A percentile compares a stretch with the other conserved stretches of the same genome.
These are phyloP conservation scores for Columbina picui DNA, from an alignment of 2,113 vertebrate species.

Conservation along the genomic window DNA sequence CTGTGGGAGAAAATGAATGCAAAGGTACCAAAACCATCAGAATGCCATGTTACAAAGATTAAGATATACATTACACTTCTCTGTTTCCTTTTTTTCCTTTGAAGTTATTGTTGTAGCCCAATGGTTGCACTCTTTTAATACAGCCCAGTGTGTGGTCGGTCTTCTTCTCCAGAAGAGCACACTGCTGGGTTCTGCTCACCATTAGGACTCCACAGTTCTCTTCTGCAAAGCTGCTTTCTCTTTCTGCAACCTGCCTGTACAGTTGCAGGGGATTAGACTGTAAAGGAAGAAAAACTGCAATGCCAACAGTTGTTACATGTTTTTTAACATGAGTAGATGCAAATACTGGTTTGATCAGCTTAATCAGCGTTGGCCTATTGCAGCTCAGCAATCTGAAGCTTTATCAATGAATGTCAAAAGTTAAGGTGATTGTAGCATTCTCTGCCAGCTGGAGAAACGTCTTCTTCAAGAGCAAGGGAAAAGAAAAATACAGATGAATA, in stretches of 20 bases:
- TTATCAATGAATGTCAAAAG: background rate
- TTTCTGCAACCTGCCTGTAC: background rate
- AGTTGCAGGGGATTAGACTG: background rate
- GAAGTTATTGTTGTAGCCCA: background rate
- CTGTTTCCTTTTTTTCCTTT: background rate
- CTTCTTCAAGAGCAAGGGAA: background rate
- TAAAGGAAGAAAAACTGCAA: background rate
- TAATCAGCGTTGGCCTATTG: background rate
- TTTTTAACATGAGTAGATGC: background rate
- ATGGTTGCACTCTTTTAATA: background rate
- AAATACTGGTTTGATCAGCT: background rate
- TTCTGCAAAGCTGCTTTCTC: background rate
- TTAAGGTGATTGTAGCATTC: background rate
- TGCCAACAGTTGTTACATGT: background rate
- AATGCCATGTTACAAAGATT: rapidly evolving
- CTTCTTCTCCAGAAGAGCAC: background rate
- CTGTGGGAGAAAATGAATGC: background rate
- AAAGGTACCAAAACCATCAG: background rate
- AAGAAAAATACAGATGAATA: background rate
- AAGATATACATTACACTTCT: background rate
- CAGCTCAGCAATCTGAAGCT: background rate
- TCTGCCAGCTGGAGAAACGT: background rate
- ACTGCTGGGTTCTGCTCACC: background rate
- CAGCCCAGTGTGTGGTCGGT: background rate
- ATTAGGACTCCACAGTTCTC: background rate